Base-by-base conservation (phyloP, 2,113 vertebrate species). In the Phodopus roborovskii region DNA sequence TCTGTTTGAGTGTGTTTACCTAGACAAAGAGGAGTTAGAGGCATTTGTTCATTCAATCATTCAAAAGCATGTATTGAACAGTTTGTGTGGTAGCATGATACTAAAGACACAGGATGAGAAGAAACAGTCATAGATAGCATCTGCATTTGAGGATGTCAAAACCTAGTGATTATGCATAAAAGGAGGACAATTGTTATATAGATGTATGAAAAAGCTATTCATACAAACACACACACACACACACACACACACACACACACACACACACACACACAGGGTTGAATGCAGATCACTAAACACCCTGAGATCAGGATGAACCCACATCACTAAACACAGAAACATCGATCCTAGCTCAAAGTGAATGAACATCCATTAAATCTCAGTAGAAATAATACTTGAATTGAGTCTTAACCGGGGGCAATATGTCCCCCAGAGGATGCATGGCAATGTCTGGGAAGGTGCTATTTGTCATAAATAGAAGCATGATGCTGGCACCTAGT, bases 1-100 rank as follows among this genome's bases (percentile, higher is more conserved):
- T 82, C 58, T 86, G 62, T 70, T 83, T 97, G 48, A 71, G 22
- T 78, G 48, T 16, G 26, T 91, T 78, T 96, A 89, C 48, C 39
- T 79, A 86, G 30, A 48, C 85, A 90, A 92, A 62, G 45, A 22
- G 64, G 78, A 91, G 33, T 83, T 81, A 71, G 28, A 53, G 10
- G 7, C 50, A 70, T 60, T 91, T 50, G 82, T 68, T 90, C 62
- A 82, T 5, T 56, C 45, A 75, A 28, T 91, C 53, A 91, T 58
- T 95, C 13, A 53, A 66, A 96, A 86, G 91, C 19, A 89, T 39
- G 42, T 50, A 53, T 48, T 42, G 12, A 78, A 87, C 17, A 12
- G 9, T 94, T 50, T 42, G 33, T 91, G 13, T 89, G 68, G 28
- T 68, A 68, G 7, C 79, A 92, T 17, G 90, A 5, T 60, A 22